Conservation (phyloP, 2,113 vertebrate genomes). For the Jacana jacana region DNA sequence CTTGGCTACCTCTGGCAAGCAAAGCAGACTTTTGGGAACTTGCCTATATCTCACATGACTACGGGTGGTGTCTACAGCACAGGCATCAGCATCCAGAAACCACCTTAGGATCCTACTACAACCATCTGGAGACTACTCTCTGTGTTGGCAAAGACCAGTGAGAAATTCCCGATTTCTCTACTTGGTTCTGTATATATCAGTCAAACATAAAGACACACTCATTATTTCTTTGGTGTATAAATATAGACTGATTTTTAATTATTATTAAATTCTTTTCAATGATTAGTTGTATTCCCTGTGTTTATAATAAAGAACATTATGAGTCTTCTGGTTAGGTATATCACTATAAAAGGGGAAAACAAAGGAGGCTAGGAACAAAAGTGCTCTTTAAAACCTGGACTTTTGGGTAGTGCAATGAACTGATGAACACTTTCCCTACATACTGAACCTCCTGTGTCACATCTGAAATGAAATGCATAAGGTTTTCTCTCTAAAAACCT, state of each 20-base stretch:
- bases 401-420: neutral
- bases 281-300: neutral
- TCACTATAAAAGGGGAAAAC: neutral
- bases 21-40: neutral
- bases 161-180: neutral
- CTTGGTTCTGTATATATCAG: neutral
- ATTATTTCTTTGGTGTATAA: neutral
- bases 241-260: neutral
- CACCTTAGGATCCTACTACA: neutral
- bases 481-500: neutral
- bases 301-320: neutral
- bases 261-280: neutral
- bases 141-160: neutral
- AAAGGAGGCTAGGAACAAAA: neutral
- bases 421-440: neutral
- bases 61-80: neutral
- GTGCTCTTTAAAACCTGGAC: neutral
- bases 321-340: neutral
- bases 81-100: neutral
- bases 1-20: neutral
- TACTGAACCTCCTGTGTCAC: neutral
- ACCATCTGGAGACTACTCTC: rapidly evolving
- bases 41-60: neutral
- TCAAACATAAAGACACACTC: neutral
- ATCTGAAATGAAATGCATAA: neutral